Conservation (phyloP, 2,888 invertebrate species). For the Acanthosoma haemorrhoidale region DNA sequence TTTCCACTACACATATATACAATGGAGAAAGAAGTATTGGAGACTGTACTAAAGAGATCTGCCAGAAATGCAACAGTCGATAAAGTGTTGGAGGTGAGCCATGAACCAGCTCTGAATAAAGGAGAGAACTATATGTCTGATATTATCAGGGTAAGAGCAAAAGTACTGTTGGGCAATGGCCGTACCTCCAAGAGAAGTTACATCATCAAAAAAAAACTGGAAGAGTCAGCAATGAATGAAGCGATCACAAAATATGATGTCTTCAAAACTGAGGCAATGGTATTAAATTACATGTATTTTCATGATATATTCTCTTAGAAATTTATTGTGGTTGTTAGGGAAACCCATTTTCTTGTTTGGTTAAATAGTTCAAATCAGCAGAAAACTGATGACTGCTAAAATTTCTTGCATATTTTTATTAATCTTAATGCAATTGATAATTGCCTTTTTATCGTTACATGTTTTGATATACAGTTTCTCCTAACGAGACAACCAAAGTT, state of each 20-base stretch:
- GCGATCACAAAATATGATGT: neutral
- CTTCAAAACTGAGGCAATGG: neutral
- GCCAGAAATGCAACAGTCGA: neutral
- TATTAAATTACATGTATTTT: too few relatives aligned
- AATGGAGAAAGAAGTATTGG: neutral
- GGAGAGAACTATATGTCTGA: constrained; percentile 6
- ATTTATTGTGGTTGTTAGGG: too few relatives aligned
- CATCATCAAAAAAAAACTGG: neutral
- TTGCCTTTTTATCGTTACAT: too few relatives aligned
- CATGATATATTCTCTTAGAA: too few relatives aligned
- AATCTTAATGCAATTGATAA: too few relatives aligned
- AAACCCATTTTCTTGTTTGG: too few relatives aligned
- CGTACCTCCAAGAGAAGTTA: neutral
- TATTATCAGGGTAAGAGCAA: neutral
- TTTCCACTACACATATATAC: too few relatives aligned
- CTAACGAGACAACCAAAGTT: too few relatives aligned
- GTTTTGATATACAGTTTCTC: too few relatives aligned
- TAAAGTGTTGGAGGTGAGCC: neutral
- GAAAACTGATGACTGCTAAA: too few relatives aligned
- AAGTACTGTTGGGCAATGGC: neutral
- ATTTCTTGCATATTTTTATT: too few relatives aligned
- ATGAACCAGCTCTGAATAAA: neutral
- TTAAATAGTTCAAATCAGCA: too few relatives aligned
- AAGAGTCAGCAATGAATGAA: neutral
- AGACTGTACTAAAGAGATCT: neutral